Percentiles rank a stretch among this genome's conserved stretches.
Conservation (phyloP, 2,888 invertebrate genomes). For the Selenia dentaria region DNA sequence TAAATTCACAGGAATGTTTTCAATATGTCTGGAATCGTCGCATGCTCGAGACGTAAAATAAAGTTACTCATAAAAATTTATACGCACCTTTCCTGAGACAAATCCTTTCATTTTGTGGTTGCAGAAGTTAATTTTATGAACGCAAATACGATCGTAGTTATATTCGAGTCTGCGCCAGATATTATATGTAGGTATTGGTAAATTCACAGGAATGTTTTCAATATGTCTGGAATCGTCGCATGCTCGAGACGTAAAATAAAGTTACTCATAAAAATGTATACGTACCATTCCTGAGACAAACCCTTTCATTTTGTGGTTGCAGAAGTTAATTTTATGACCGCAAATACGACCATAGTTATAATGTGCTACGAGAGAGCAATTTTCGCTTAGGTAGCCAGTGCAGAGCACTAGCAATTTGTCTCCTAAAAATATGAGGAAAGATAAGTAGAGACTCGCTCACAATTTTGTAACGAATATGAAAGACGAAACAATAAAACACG, state of each 20-base stretch:
- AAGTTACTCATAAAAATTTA: slow-evolving; percentile 44
- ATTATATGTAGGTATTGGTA: slow-evolving; percentile 48
- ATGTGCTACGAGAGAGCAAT: no score
- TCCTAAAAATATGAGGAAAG: no score
- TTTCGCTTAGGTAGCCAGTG: no score
- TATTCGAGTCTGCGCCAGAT: slow-evolving; percentile 55
- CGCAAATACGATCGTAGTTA: no score
- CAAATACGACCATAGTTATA: no score
- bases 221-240: slow-evolving; percentile 44
- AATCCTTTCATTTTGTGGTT: slow-evolving; percentile 39
- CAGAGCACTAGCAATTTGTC: no score
- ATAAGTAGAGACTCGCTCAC: no score
- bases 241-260: slow-evolving; percentile 44
- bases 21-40: slow-evolving; percentile 45
- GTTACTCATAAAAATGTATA: slow-evolving; percentile 43
- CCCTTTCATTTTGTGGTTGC: slow-evolving; percentile 40
- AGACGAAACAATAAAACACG: no score
- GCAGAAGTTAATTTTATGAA: slow-evolving; percentile 40
- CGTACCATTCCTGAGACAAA: slow-evolving; percentile 37
- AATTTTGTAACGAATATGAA: no score
- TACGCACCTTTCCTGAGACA: slow-evolving; percentile 38
- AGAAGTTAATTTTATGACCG: slow-evolving; percentile 38
- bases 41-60: slow-evolving; percentile 43
- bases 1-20: slow-evolving; percentile 60
- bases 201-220: slow-evolving; percentile 60